Base-by-base conservation (phyloP, 2,113 vertebrate species). In the Marcusenius ussheri region DNA sequence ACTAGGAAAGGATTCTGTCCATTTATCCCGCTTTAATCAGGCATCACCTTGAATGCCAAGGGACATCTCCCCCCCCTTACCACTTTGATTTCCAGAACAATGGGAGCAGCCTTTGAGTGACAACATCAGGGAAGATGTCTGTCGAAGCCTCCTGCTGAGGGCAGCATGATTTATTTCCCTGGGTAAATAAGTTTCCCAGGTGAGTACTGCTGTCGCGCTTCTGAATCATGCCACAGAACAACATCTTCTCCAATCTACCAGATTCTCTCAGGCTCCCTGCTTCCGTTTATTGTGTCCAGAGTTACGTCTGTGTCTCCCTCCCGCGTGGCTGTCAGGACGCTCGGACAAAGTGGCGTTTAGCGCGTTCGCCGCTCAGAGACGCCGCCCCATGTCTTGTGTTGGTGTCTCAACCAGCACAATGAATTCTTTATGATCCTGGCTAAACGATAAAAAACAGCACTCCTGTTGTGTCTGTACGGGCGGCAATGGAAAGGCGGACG, bases 1-100 rank as follows among this genome's bases (percentile, higher is more conserved):
- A 89, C 89, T 77, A 83, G n/a, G 45, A 31, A 80, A 86, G 80
- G 88, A 46, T 47, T 86, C 90, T 13, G 51, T 31, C 83, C 83
- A 6, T 53, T 84, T 90, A 51, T 89, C 80, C 88, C 88, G 4
- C 4, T 91, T 89, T 91, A 91, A 91, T 91, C 90, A 89, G n/a
- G 27, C 83, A 51, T 89, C 89, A 87, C 88, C 90, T 91, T 47
- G 56, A 88, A 56, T 51, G 1, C 21, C n/a, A 27, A 17, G 80
- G 39, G 39, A 50, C n/a, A 39, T 7, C 49, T 24, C 83, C 50
- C n/a, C 74, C 51, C 13, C 47, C 42, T 21, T 21, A 51, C 80
- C 50, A 9, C 51, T 45, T 11, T 84, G 70, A 89, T 62, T 83
- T 24, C 80, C 77, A 21, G 31, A 83, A 62, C 51, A 53, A 85